Evolutionary conservation across 2,888 invertebrate genomes (phyloP).

Genomic region (Cacoxenus indagator): DNA sequence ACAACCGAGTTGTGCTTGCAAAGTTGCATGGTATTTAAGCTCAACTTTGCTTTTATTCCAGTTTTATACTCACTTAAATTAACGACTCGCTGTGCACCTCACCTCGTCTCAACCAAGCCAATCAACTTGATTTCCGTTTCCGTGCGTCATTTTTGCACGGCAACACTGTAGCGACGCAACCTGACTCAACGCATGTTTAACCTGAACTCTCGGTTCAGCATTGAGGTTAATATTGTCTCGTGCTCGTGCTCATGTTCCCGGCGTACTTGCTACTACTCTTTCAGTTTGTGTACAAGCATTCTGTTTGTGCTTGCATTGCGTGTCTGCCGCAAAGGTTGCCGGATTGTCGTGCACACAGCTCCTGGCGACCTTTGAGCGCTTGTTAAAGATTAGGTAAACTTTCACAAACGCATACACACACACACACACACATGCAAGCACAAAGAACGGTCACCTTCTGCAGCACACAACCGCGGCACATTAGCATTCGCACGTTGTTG

Average conservation of each 20-base stretch:
- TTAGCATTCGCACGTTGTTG: constrained; percentile 32
- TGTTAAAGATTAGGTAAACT: constrained; percentile 64
- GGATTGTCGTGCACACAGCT: neutral
- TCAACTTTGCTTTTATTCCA: neutral
- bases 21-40: constrained; percentile 9
- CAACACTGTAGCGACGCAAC: neutral
- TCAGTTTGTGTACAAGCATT: neutral
- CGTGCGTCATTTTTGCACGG: neutral
- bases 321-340: constrained; percentile 20
- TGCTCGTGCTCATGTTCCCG: neutral
- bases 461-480: neutral
- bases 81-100: neutral
- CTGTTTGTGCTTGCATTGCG: constrained; percentile 18
- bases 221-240: constrained; percentile 1
- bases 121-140: constrained; percentile 9
- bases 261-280: neutral
- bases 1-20: neutral
- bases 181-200: neutral
- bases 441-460: constrained; percentile 7
- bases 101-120: neutral
- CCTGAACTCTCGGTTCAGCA: neutral
- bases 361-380: constrained; percentile 57
- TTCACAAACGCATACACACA: constrained; percentile 48
- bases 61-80: no score
- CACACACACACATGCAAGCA: constrained; percentile 29